Conservation (phyloP, 2,888 invertebrate species). For the Sclerodermus sp. region DNA sequence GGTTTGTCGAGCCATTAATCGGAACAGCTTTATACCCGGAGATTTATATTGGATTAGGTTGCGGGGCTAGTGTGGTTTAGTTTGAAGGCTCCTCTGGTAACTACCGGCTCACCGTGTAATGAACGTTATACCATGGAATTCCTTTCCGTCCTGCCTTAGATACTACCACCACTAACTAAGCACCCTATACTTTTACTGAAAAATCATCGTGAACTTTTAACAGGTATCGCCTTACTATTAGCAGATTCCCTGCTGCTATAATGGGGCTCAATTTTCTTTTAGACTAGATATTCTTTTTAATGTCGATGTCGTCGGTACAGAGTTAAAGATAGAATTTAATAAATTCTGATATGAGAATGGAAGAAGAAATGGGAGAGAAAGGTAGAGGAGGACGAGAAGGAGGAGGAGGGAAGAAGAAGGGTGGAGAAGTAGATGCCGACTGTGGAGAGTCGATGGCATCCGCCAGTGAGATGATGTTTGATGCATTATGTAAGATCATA, state of each 20-base stretch:
- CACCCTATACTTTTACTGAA: no score
- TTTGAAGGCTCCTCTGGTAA: constrained; percentile 36
- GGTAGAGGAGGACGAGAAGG: background rate
- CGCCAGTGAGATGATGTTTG: constrained; percentile 25
- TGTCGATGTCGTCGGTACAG: no score
- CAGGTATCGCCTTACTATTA: no score
- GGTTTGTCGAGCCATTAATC: constrained; percentile 53
- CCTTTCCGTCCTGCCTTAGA: background rate
- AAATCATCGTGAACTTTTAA: no score
- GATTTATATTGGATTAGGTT: constrained; percentile 53
- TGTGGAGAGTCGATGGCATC: background rate
- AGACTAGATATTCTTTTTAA: background rate
- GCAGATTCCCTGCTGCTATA: no score
- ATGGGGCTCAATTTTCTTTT: no score
- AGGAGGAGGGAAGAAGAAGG: constrained; percentile 6
- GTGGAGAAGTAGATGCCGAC: background rate
- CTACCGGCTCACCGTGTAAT: constrained; percentile 30
- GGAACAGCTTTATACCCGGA: constrained; percentile 51
- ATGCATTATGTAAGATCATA: constrained; percentile 34
- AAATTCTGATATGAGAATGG: constrained; percentile 24
- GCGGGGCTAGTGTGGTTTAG: constrained; percentile 42
- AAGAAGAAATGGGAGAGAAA: background rate
- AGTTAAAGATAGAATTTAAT: constrained; percentile 26
- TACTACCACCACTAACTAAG: no score
- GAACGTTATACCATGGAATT: constrained; percentile 32